phyloP scores from a whole-genome alignment of 2,113 vertebrate genomes.

The Hylia prasina region DNA sequence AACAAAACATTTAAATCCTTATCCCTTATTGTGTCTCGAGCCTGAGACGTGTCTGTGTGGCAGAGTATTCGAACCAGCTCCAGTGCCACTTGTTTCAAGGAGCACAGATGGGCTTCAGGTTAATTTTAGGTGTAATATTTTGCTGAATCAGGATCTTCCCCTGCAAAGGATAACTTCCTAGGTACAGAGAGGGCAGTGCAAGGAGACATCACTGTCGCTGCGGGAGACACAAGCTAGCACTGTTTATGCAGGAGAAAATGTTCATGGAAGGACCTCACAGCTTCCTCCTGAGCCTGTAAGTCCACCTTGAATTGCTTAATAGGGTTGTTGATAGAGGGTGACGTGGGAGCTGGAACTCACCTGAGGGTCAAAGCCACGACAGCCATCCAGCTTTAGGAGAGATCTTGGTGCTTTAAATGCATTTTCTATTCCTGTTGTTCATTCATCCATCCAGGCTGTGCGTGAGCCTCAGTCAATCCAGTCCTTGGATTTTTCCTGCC shows the following conservation, averaged over 20 bases:
- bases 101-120: neutral
- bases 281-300: neutral
- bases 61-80: neutral
- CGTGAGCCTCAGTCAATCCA: rapidly evolving
- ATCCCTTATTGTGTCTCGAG: rapidly evolving
- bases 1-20: neutral
- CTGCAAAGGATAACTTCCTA: neutral
- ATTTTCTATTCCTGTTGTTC: neutral
- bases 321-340: neutral
- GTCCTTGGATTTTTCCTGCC: neutral
- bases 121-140: neutral
- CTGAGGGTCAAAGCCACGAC: neutral
- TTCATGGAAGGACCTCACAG: neutral
- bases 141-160: neutral
- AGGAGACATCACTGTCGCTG: neutral
- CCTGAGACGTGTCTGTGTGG: neutral
- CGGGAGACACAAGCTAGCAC: neutral
- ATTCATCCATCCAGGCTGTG: neutral
- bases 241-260: neutral
- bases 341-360: neutral
- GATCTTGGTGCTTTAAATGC: neutral
- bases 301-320: neutral
- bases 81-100: neutral
- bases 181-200: neutral
- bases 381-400: neutral